Base-by-base conservation (phyloP, 2,888 invertebrate species). In the Brenthis ino region DNA sequence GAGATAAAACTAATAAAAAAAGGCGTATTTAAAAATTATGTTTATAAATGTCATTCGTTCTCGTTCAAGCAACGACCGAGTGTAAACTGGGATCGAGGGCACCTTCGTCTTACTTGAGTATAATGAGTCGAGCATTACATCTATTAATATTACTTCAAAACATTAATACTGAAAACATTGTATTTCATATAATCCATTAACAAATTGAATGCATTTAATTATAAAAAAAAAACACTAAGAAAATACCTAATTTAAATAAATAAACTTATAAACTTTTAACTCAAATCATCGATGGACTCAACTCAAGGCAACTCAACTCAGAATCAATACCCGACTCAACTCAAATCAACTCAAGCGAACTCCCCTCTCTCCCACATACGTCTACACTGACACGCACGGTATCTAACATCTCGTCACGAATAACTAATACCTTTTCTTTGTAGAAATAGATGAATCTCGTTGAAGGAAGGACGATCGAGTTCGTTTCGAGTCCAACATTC, bases 401-500 rank as follows among this genome's bases (percentile, higher is more conserved):
- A 1, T 4, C 20, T 20, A 24, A 24, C 4, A n/a, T 28, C 58
- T 5, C 16, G 69, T 88, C 88, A 88, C 88, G 88, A 84, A 79
- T 82, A 83, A 63, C 72, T 77, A 60, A 86, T 77, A 63, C 80
- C 75, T 72, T 82, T 83, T 20, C 96, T 88, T 83, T 96, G 96
- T 72, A 98, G 93, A 90, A 97, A 97, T 80, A 96, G 94, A 85
- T 97, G 96, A 75, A 97, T 95, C 81, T 97, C 97, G 47, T 95
- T 93, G 93, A 98, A 98, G 73, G 95, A 93, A 5, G 98, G 98
- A 50, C 98, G 91, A 74, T 95, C 95, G 63, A 90, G 86, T 69
- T 96, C 96, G 78, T 96, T 95, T 53, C 96, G 93, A 71, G 96
- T 95, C 97, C 97, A 98, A 85, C 98, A 98, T 81, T 96, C 97